These are phyloP conservation scores for Alfaro cultratus DNA, from an alignment of 2,797 vertebrate species.

Conservation along the genomic window DNA sequence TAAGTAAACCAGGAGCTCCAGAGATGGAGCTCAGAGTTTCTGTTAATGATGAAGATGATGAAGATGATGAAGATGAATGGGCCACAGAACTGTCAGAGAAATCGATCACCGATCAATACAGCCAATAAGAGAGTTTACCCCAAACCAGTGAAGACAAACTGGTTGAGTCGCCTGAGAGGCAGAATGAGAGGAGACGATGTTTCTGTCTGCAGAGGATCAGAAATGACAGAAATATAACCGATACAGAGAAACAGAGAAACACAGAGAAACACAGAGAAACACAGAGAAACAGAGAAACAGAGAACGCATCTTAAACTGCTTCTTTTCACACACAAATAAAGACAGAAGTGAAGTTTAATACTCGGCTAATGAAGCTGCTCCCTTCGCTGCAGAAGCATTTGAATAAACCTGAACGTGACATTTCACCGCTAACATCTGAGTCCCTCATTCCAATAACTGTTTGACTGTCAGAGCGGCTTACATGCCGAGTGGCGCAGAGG, in stretches of 20 bases:
- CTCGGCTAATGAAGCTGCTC: not conserved
- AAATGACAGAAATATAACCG: not conserved
- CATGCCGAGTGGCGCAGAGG: conserved; percentile 28
- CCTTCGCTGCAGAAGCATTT: not conserved
- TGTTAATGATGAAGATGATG: not conserved
- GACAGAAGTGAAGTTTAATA: not conserved
- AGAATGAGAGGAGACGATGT: not conserved
- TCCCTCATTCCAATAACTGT: conserved; percentile 45
- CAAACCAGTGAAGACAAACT: not conserved
- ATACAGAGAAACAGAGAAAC: too few species aligned
- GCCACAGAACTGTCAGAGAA: not conserved
- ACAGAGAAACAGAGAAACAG: too few species aligned
- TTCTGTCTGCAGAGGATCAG: not conserved
- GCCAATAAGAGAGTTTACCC: not conserved
- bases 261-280: too few species aligned
- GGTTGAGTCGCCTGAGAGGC: not conserved
- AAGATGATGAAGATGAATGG: not conserved
- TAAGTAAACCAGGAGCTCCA: not conserved
- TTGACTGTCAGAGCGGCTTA: conserved; percentile 39
- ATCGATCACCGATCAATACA: not conserved
- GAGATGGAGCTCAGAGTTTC: not conserved
- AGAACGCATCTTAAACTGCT: too few species aligned
- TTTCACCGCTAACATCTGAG: conserved; percentile 25
- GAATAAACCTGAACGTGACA: conserved; percentile 7
- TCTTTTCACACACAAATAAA: not conserved